Evolutionary conservation across 2,888 invertebrate species (phyloP), one percentile per base, ranked within the genome.

Genomic region (Megamerina dolium): DNA sequence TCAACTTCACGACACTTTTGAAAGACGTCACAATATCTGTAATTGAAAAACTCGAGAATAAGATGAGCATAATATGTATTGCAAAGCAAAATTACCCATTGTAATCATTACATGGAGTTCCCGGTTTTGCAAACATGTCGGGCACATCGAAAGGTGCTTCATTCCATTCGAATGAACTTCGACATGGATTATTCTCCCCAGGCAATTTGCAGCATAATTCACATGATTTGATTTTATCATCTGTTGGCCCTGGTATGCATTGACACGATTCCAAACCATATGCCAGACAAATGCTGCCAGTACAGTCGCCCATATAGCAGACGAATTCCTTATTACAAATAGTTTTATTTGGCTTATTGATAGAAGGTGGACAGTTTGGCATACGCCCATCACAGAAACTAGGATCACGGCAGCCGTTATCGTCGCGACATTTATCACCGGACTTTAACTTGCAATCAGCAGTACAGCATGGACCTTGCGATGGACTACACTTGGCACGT

Each of bases 271-370:
- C 91, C 71, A 97, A 78, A 10, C 93, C 92, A 67, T 95, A 95
- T 4, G 91, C 91, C 56, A 94, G 77, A 74, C 97, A 99, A 64
- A 99, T 94, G n/a, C 95, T 95, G 2, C 94, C 95, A 0, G 93
- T 93, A 66, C 97, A 97, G 71, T 94, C 71, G 37, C 96, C 96
- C 85, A 90, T 89, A 63, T 88, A 92, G 71, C 97, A 97, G 44
- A 97, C 94, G 61, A 96, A 93, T 68, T 93, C 92, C 67, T 93
- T 88, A 69, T 96, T 95, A 73, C 97, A 99, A 49, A 93, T 85
- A 4, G 94, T 93, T 68, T 92, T 86, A 74, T 97, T 92, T 8
- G 88, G 84, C 71, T 94, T 94, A 73, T 91, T 90, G 29, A 85
- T 78, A 45, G 95, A 92, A 20, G 85, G 83, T 23, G 97, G 97